Percentiles rank a stretch among this genome's conserved stretches.
These are phyloP conservation scores for Drosophila dunni DNA, from an alignment of 1,140 invertebrate genomes.

Conservation along the genomic window DNA sequence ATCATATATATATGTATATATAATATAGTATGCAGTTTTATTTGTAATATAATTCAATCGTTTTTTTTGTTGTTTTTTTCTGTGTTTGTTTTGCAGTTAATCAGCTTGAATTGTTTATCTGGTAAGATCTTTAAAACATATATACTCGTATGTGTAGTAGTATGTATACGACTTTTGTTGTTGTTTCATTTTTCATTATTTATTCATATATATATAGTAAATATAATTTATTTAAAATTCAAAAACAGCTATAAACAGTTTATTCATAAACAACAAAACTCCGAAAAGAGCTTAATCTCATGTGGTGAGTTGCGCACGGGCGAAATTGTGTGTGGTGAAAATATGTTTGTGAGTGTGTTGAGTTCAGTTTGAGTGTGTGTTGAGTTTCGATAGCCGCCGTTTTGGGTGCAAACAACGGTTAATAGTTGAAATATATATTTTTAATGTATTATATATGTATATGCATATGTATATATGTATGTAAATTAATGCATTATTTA, in stretches of 20 bases:
- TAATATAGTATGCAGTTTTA: constrained; percentile 67
- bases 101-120: constrained; percentile 51
- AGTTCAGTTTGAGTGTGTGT: constrained; percentile 12
- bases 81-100: constrained; percentile 38
- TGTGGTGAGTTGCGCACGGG: constrained; percentile 43
- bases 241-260: constrained; percentile 82
- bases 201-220: constrained; percentile 73
- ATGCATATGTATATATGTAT: constrained; percentile 24
- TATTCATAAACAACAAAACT: constrained; percentile 67
- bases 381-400: constrained; percentile 1
- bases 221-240: constrained; percentile 82
- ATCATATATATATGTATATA: constrained; percentile 52
- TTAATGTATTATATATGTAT: not conserved
- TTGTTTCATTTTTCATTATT: constrained; percentile 40
- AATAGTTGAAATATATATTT: constrained; percentile 15
- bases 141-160: constrained; percentile 50
- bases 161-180: constrained; percentile 56
- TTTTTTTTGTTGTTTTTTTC: constrained; percentile 44
- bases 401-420: constrained; percentile 14
- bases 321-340: constrained; percentile 24
- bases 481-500: constrained; percentile 31
- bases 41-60: constrained; percentile 68
- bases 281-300: constrained; percentile 73
- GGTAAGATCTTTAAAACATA: constrained; percentile 76
- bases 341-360: constrained; percentile 29